Base-by-base conservation (phyloP, 35 echinoderm and acorn worm species). In the Eucidaris tribuloides region DNA sequence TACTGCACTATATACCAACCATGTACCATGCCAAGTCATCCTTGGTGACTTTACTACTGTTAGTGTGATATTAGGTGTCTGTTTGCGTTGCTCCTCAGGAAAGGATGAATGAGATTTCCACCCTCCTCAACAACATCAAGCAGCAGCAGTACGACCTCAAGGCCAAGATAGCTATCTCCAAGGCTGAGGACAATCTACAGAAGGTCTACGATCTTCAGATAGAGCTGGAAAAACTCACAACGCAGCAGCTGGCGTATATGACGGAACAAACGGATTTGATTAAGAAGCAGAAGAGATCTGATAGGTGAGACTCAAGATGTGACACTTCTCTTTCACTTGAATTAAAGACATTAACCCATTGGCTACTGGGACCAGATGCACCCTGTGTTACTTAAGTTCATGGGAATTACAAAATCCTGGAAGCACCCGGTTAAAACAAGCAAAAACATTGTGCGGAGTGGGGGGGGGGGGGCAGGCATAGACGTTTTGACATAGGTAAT, bases 211-310 rank as follows among this genome's bases (percentile, higher is more conserved):
- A 98, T 36, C 79, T 98, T 0, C 91, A 98, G 84, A 50, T 98
- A 20, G 85, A 98, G 82, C 62, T 98, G 40, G 95, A 98, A 70
- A 98, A 98, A 58, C 71, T 98, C 0, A 98, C 95, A 30, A 93
- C 95, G 9, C 95, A 98, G 46, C 95, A 98, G 86, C 81, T 98
- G 4, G 42, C 85, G 32, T 78, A 93, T 38, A 98, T 98, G 95
- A 98, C 95, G 4, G 95, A 98, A 49, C 95, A 98, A 59, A 98
- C 95, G 58, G 95, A 98, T 44, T 60, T 98, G 42, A 98, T 98
- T 39, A 98, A 93, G 80, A 89, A 81, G 31, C 95, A 98, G 70
- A 82, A 91, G 52, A 38, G 95, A 45, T 98, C 95, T 42, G 95
- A 98, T 22, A 97, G 90, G 94, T 97, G 46, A 19, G 65, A 7